Conservation (phyloP, 2,113 vertebrate genomes). For the Calonectris borealis region DNA sequence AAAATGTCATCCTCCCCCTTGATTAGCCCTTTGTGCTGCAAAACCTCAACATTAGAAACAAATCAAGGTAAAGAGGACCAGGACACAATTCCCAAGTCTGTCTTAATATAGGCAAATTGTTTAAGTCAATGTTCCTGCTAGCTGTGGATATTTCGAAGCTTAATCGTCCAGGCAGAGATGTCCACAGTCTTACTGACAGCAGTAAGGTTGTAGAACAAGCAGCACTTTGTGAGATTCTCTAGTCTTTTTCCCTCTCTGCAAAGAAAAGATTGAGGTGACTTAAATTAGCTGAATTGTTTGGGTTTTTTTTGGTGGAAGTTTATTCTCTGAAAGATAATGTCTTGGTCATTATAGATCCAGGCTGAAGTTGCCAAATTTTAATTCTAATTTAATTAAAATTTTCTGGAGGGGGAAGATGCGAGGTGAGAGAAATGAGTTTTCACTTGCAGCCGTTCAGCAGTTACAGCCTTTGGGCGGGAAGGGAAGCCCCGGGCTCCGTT, state of each 20-base stretch:
- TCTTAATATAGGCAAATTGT: not conserved
- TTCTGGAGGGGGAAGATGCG: not conserved
- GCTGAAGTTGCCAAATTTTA: not conserved
- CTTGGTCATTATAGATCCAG: not conserved
- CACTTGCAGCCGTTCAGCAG: not conserved
- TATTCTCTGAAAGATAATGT: not conserved
- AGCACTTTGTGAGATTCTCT: not conserved
- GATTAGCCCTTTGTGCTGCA: not conserved
- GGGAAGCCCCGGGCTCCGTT: not conserved
- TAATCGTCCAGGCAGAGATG: not conserved
- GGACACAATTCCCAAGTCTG: not conserved
- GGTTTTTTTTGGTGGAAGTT: not conserved
- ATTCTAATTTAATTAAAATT: not conserved
- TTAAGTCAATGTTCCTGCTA: not conserved
- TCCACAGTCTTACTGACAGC: not conserved
- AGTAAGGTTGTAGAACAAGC: not conserved
- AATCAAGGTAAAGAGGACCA: not conserved
- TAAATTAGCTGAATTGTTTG: not conserved
- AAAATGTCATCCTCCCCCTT: not conserved
- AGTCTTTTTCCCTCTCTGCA: not conserved
- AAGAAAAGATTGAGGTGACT: not conserved
- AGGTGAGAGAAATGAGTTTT: not conserved
- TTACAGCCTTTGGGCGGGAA: not conserved
- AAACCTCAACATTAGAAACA: not conserved
- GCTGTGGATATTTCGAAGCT: not conserved